Conservation (phyloP, 2,113 vertebrate species). For the Sinocyclocheilus grahami region DNA sequence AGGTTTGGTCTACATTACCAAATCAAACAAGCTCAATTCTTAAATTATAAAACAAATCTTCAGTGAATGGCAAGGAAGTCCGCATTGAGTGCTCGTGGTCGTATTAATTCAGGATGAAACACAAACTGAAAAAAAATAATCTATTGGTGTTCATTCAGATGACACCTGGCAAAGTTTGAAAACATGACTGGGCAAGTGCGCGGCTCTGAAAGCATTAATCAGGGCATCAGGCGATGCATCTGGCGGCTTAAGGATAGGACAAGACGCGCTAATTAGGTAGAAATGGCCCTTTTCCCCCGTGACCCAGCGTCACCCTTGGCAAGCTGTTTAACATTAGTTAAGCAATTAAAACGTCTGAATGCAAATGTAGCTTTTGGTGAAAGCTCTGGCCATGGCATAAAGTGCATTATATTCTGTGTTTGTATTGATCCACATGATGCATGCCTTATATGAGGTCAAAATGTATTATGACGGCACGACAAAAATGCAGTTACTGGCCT, state of each 20-base stretch:
- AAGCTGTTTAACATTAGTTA: slow-evolving; percentile 93
- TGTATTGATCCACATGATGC: slow-evolving; percentile 38
- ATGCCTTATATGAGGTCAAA: neutral
- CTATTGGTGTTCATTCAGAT: slow-evolving; percentile 85
- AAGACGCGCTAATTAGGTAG: slow-evolving; percentile 94
- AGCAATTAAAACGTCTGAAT: slow-evolving; percentile 87
- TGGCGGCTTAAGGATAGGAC: slow-evolving; percentile 78
- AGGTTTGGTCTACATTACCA: neutral
- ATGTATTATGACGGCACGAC: slow-evolving; percentile 12
- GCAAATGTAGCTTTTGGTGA: slow-evolving; percentile 84
- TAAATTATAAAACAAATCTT: neutral
- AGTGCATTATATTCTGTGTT: slow-evolving; percentile 32
- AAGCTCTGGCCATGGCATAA: slow-evolving; percentile 49
- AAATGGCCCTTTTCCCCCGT: slow-evolving; percentile 87
- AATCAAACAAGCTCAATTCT: neutral
- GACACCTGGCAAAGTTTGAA: slow-evolving; percentile 97
- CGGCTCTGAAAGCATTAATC: slow-evolving; percentile 87
- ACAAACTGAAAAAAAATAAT: slow-evolving; percentile 53
- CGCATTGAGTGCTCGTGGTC: neutral
- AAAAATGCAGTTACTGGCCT: slow-evolving; percentile 18
- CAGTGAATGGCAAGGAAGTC: neutral
- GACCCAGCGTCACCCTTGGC: slow-evolving; percentile 90
- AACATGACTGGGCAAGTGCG: slow-evolving; percentile 84
- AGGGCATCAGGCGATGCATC: slow-evolving; percentile 82
- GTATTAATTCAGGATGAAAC: slow-evolving; percentile 42